Conservation (phyloP, 2,113 vertebrate species). For the Tychaedon coryphoeus region DNA sequence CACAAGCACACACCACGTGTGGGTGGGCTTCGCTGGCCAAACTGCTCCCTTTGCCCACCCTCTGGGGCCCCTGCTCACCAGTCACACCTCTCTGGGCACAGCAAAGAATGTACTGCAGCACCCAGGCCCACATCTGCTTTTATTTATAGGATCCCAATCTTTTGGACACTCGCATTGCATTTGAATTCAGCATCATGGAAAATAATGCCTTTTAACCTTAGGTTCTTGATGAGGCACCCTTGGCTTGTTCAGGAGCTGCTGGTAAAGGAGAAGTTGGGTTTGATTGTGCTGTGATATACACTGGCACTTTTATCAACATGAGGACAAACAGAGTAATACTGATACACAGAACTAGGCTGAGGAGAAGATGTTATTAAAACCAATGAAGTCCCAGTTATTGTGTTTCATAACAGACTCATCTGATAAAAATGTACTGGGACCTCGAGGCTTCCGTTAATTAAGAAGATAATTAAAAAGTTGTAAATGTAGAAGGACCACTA, state of each 20-base stretch:
- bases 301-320: not conserved
- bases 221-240: not conserved
- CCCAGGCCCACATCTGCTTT: not conserved
- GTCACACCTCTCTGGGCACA: not conserved
- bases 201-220: not conserved
- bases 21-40: not conserved
- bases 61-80: rapidly evolving
- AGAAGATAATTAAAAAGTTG: not conserved
- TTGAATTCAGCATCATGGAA: not conserved
- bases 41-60: rapidly evolving
- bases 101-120: not conserved
- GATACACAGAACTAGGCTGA: not conserved
- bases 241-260: not conserved
- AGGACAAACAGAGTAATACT: not conserved
- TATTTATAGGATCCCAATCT: not conserved
- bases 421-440: not conserved
- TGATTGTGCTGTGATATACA: not conserved
- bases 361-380: not conserved
- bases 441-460: not conserved
- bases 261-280: not conserved
- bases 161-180: not conserved
- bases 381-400: not conserved
- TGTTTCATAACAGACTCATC: not conserved
- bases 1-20: not conserved
- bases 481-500: not conserved